Conservation (phyloP, 2,113 vertebrate genomes). For the Chiloscyllium plagiosum region DNA sequence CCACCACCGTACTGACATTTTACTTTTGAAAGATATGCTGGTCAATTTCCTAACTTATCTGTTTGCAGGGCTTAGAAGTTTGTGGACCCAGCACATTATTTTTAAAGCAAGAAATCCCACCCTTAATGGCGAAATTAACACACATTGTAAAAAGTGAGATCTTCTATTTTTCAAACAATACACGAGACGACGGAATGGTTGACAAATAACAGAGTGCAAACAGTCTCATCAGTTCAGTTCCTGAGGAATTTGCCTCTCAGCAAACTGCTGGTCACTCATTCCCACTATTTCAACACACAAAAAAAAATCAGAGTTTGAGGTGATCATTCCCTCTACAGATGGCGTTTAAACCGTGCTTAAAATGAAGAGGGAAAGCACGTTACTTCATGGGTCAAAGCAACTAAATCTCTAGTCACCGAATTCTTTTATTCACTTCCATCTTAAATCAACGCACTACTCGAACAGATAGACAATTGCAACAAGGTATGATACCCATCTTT, state of each 20-base stretch:
- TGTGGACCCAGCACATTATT: not conserved
- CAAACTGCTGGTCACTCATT: not conserved
- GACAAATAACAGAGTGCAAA: not conserved
- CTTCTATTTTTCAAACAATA: not conserved
- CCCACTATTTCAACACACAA: not conserved
- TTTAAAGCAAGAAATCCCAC: too few species aligned
- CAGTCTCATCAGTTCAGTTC: not conserved
- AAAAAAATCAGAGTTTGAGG: not conserved
- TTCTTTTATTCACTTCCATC: not conserved
- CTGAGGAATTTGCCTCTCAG: not conserved
- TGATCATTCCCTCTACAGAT: not conserved
- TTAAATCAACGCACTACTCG: not conserved
- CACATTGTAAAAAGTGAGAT: not conserved
- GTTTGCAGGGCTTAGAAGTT: not conserved
- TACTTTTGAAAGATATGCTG: not conserved
- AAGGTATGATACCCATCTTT: not conserved
- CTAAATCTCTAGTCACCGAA: not conserved
- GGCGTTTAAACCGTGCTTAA: not conserved
- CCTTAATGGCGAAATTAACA: not conserved
- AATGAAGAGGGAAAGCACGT: not conserved
- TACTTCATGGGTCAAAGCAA: not conserved
- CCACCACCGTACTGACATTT: not conserved
- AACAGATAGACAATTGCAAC: not conserved
- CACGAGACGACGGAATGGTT: not conserved
- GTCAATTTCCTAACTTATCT: too few species aligned